Conservation (phyloP, 2,113 vertebrate genomes). For the human region GRCh38 chr1:241348501-241349000, state of each 20-base stretch:
- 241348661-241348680: neutral
- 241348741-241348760: neutral
- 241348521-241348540: neutral
- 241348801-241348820: neutral
- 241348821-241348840: neutral
- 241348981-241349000: neutral
- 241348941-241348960: neutral
- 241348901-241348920: neutral
- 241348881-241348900: neutral
- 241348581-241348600: neutral
- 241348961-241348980: neutral
- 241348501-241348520: neutral
- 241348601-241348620: slow-evolving; percentile 1
- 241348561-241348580: neutral
- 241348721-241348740: neutral
- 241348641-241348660: neutral
- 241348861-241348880: neutral
- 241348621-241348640: neutral
- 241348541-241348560: neutral
- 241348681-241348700: neutral
- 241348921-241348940: neutral
- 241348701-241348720: neutral
- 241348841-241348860: neutral
- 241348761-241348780: neutral
- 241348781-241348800: neutral